Conservation (phyloP, 2,797 vertebrate genomes). For the Martes flavigula region DNA sequence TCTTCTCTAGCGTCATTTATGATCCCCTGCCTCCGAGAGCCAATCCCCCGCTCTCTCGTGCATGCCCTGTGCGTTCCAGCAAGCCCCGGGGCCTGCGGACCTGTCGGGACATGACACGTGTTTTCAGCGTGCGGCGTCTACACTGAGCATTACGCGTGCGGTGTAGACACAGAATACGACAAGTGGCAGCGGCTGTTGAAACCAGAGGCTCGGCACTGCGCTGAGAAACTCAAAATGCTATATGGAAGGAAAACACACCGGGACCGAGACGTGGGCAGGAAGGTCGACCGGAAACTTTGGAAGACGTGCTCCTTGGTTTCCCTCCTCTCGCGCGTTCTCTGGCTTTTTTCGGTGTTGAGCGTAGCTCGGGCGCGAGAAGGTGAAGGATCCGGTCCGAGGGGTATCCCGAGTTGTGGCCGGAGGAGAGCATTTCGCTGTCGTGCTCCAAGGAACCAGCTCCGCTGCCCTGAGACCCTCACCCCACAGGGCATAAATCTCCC, state of each 20-base stretch:
- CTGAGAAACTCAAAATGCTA: neutral
- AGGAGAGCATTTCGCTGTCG: neutral
- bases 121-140: neutral
- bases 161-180: neutral
- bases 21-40: neutral
- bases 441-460: neutral
- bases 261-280: neutral
- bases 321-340: neutral
- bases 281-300: neutral
- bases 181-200: neutral
- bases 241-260: neutral
- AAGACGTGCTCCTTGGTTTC: neutral
- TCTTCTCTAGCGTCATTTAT: neutral
- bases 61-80: neutral
- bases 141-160: accelerated
- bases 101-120: neutral
- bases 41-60: neutral
- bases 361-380: neutral
- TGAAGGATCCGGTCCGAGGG: neutral
- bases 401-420: neutral
- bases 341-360: neutral
- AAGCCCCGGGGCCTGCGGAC: neutral
- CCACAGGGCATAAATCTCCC: constrained; percentile 42
- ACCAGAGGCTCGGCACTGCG: neutral
- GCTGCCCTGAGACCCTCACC: neutral